A percentile compares a stretch with the other conserved stretches of the same genome.
phyloP scores from a whole-genome alignment of 2,113 vertebrate genomes.

The Danio rerio region GRCz12tu NC_133180.1:47780501-47781000 shows the following conservation, averaged over 20 bases:
- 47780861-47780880: not conserved
- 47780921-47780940: constrained; percentile 26
- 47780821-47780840: not conserved
- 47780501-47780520: not conserved
- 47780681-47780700: not conserved
- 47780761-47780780: too few species aligned
- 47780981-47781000: not conserved
- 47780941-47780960: constrained; percentile 2
- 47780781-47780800: not conserved
- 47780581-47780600: not conserved
- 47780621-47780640: not conserved
- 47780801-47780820: not conserved
- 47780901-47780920: constrained; percentile 16
- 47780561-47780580: not conserved
- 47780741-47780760: not conserved
- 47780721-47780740: constrained; percentile 1
- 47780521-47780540: not conserved
- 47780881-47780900: not conserved
- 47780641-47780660: not conserved
- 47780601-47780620: not conserved
- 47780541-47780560: not conserved
- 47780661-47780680: not conserved
- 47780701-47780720: constrained; percentile 1
- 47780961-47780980: not conserved
- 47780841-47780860: not conserved